These are phyloP conservation scores for Craseonycteris thonglongyai DNA, from an alignment of 2,113 vertebrate genomes.

Conservation along the genomic window DNA sequence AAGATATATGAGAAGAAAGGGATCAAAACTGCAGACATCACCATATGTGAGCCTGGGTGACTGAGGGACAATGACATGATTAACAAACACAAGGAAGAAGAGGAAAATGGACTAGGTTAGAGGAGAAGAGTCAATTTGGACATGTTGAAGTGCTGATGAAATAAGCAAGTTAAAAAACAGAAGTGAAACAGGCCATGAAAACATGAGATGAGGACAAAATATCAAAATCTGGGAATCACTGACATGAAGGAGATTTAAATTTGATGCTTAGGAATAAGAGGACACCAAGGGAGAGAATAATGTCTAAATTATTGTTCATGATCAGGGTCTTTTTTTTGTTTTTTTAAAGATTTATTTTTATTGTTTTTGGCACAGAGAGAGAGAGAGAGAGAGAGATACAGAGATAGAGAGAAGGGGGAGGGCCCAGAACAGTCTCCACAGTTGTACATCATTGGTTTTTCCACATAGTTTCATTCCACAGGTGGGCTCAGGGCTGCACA, in stretches of 20 bases:
- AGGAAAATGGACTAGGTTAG: background rate
- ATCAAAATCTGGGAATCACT: background rate
- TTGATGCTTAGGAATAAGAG: background rate
- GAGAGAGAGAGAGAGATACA: too few relatives aligned
- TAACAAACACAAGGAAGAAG: background rate
- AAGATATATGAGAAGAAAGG: background rate
- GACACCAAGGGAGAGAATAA: background rate
- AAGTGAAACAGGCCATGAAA: background rate
- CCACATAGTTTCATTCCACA: too few relatives aligned
- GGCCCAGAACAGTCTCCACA: too few relatives aligned
- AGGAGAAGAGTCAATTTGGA: background rate
- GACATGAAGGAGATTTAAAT: background rate
- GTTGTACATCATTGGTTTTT: too few relatives aligned
- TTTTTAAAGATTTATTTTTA: too few relatives aligned
- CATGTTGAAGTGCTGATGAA: background rate
- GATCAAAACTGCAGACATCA: background rate
- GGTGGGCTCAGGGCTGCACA: too few relatives aligned
- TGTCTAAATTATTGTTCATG: background rate
- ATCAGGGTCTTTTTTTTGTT: background rate
- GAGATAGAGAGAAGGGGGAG: too few relatives aligned
- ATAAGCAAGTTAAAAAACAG: too few relatives aligned
- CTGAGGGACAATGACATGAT: background rate
- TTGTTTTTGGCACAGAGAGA: too few relatives aligned
- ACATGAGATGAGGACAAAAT: background rate
- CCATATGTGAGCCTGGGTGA: background rate